Conservation (phyloP, 2,113 vertebrate genomes). For the Parotia lawesii region DNA sequence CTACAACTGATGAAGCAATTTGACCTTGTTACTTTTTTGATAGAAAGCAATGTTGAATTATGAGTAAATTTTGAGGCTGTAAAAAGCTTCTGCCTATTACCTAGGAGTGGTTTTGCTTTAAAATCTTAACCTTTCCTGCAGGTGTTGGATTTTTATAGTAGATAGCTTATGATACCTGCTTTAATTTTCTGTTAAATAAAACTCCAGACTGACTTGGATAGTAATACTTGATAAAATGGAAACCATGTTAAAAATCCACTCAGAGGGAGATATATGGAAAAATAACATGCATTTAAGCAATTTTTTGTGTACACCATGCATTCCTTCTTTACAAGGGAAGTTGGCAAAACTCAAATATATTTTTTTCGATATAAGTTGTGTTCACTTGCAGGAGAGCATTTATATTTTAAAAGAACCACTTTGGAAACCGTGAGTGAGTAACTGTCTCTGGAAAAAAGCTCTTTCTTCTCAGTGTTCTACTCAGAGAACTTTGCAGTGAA, state of each 20-base stretch:
- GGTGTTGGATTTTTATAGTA: not conserved
- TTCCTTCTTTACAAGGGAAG: not conserved
- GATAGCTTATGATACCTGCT: not conserved
- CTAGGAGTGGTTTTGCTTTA: not conserved
- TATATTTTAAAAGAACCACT: not conserved
- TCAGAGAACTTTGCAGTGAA: not conserved
- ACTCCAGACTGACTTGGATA: not conserved
- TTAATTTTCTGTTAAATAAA: not conserved
- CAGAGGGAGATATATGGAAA: not conserved
- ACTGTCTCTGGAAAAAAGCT: not conserved
- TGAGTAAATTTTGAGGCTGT: not conserved
- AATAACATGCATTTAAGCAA: not conserved
- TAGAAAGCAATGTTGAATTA: not conserved
- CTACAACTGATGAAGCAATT: not conserved
- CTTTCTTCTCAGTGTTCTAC: not conserved
- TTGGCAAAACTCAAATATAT: not conserved
- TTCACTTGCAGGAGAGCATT: not conserved
- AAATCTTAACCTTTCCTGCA: not conserved
- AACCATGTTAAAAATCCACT: not conserved
- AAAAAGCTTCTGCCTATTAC: not conserved
- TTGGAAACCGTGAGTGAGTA: not conserved
- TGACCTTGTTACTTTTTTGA: not conserved
- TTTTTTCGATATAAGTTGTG: not conserved
- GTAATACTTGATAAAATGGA: not conserved
- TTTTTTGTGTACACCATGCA: not conserved